Evolutionary conservation across 2,888 invertebrate species (phyloP), one percentile per base, ranked within the genome.

Genomic region (Dryocosmus kuriphilus): DNA sequence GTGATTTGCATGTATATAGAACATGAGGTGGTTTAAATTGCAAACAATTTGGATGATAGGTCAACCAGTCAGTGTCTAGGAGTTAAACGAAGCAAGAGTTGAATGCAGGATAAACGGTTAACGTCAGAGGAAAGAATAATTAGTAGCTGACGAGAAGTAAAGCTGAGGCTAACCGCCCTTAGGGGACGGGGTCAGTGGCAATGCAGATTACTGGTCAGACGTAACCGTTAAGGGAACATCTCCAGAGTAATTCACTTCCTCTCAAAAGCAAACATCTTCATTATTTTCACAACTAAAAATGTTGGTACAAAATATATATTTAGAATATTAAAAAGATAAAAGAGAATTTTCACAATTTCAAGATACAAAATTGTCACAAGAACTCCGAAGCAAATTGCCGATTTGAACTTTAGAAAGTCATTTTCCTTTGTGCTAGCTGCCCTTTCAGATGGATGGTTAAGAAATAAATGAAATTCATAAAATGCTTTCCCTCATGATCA

Each of bases 131-230:
- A 88, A 88, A 88, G 87, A 87, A 88, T 88, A 88, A 88, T 87
- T 87, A 87, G 88, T 86, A 85, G 86, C 84, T 84, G 83, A 84
- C 85, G 84, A 81, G 85, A 81, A 79, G 86, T 82, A 79, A 79
- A 82, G 81, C 76, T 83, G 82, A 82, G 84, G 84, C 81, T 85
- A 86, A 86, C 86, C 86, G 84, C 85, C 86, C 85, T 84, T 83
- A 81, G 85, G 85, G 85, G 84, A 82, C 81, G 80, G 83, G 86
- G 86, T 84, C 80, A 84, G 86, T 85, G 85, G 86, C 85, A 86
- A 86, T 86, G 87, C 86, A 86, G 86, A 88, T 88, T 88, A 88
- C 88, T 85, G 88, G 89, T 88, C 83, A 86, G 86, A 86, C 86
- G 84, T 85, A 84, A 86, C 86, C 87, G 87, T 88, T 88, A 88